Evolutionary conservation across 2,888 invertebrate species (phyloP).

Genomic region (Asteroscopus sphinx): DNA sequence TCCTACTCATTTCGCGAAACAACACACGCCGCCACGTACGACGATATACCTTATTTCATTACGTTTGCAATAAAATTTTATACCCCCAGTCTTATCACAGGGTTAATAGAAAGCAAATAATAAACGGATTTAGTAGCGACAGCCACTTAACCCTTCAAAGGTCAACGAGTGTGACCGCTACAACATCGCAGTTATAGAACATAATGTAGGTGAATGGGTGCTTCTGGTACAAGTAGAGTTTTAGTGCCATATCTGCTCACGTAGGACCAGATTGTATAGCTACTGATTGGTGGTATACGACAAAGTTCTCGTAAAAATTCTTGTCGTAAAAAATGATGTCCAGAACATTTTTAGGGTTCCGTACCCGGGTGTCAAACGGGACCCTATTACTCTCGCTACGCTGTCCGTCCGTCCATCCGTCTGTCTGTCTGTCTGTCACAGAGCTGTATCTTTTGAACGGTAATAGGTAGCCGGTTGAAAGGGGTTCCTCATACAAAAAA

Average conservation of each 20-base stretch:
- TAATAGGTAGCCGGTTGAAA: no score
- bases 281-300: constrained; percentile 17
- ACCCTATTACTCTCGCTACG: no score
- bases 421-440: no score
- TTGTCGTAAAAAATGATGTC: neutral
- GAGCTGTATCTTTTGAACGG: no score
- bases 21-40: constrained; percentile 5
- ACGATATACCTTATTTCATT: constrained; percentile 33
- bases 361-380: no score
- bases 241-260: constrained; percentile 12
- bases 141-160: constrained; percentile 46
- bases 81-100: constrained; percentile 41
- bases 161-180: constrained; percentile 47
- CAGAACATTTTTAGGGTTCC: no score
- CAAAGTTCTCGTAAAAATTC: constrained; percentile 12
- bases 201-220: constrained; percentile 34
- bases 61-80: constrained; percentile 46
- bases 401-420: no score
- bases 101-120: constrained; percentile 53
- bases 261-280: constrained; percentile 18
- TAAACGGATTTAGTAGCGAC: constrained; percentile 46
- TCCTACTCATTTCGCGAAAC: constrained; percentile 18
- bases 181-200: constrained; percentile 3
- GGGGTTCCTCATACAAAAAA: no score
- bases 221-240: constrained; percentile 34